Evolutionary conservation across 2,797 vertebrate genomes (phyloP), one percentile per base, ranked within the genome.

Genomic region (Melanotaenia parkinsoni): DNA sequence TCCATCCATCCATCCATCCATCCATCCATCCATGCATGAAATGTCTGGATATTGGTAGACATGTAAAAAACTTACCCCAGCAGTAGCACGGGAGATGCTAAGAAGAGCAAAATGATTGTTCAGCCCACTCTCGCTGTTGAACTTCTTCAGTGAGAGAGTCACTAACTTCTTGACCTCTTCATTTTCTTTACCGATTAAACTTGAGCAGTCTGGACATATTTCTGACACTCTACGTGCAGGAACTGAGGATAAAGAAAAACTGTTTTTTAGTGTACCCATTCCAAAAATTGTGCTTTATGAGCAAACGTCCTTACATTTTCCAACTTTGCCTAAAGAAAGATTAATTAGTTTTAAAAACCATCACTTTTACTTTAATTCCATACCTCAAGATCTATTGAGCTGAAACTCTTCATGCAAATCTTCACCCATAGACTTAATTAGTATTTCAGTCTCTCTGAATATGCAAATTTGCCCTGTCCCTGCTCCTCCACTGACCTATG

Each of bases 121-220:
- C 24, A 91, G 65, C 1, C 32, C 65, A 9, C 67, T 91, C 30
- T 94, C 88, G 0, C 63, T 90, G 82, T 95, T 95, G 81, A 91
- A 95, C 72, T 92, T 92, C 54, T 91, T 80, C 82, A 95, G 70
- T 1, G 92, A 80, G 26, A 67, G 38, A 22, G 81, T 22, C 32
- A 85, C 38, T 0, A 84, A 53, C 58, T 86, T 87, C 59, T 90
- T 28, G 20, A 91, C 12, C 14, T 79, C 0, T 0, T 20, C 30
- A 0, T 40, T 2, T 54, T 90, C 81, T 0, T 4, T 0, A 38
- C 0, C 0, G 0, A 58, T 11, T 1, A 14, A 30, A 18, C 22
- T 0, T 0, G 89, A 45, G 63, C 94, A 95, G 84, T 93, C 94
- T 0, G 94, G 93, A 69, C 93, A 95, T 0, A 50, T 0, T 0